phyloP scores from a whole-genome alignment of 2,888 invertebrate genomes.

The Torymus auratus region DNA sequence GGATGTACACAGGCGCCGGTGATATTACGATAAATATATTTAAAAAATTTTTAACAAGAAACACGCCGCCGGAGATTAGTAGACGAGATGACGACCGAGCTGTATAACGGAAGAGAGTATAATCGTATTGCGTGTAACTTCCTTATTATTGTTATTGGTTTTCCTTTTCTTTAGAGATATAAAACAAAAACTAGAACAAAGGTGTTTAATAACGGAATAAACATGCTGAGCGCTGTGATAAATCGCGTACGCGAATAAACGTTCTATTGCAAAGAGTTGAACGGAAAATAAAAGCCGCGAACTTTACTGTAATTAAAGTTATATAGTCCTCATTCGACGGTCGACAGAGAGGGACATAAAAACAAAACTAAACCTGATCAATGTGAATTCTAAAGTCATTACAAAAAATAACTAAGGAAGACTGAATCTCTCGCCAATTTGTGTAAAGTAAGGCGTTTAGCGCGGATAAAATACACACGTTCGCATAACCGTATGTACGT shows the following conservation, averaged over 20 bases:
- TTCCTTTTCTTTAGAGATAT: constrained; percentile 19
- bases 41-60: constrained; percentile 17
- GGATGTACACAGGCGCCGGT: not conserved
- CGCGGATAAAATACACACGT: constrained; percentile 59
- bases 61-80: not conserved
- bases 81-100: constrained; percentile 11
- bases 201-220: constrained; percentile 65
- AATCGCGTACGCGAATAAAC: constrained; percentile 71
- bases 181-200: constrained; percentile 46
- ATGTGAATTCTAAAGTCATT: constrained; percentile 66
- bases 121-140: constrained; percentile 30
- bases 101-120: constrained; percentile 28
- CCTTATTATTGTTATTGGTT: constrained; percentile 30
- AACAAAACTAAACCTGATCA: constrained; percentile 49
- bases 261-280: constrained; percentile 65
- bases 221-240: constrained; percentile 76
- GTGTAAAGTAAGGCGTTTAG: constrained; percentile 66
- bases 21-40: constrained; percentile 28
- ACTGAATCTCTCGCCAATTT: constrained; percentile 74
- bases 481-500: constrained; percentile 63
- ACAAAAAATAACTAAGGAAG: constrained; percentile 61
- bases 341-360: constrained; percentile 65
- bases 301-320: constrained; percentile 63
- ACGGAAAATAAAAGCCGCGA: constrained; percentile 53
- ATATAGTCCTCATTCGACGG: constrained; percentile 28